These are phyloP conservation scores for Colaptes auratus DNA, from an alignment of 2,113 vertebrate species.

Conservation along the genomic window DNA sequence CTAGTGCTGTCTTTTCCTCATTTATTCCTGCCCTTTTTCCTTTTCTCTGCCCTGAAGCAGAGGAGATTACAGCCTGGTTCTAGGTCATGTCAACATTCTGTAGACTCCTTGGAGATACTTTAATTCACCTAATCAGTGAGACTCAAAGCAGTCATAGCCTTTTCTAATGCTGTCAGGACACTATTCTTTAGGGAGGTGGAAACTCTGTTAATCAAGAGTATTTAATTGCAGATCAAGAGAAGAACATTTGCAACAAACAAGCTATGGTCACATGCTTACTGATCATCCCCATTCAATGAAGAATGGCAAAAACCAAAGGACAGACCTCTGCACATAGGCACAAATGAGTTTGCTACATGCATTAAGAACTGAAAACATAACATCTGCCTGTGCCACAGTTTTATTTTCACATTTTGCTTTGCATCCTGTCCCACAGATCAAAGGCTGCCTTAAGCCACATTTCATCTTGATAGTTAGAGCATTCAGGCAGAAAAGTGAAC, in stretches of 20 bases:
- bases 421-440: background rate
- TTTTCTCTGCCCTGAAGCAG: background rate
- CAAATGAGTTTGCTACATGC: background rate
- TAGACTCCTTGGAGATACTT: background rate
- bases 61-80: background rate
- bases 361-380: background rate
- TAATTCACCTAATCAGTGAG: background rate
- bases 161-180: background rate
- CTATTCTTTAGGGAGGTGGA: background rate
- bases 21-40: background rate
- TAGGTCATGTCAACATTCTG: background rate
- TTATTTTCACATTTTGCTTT: background rate
- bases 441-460: background rate
- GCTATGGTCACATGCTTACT: background rate
- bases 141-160: background rate
- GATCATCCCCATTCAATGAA: background rate
- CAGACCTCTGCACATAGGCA: background rate
- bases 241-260: background rate
- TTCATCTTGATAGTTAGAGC: background rate
- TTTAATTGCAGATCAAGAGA: background rate
- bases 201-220: background rate
- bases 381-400: background rate
- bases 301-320: background rate
- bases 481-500: background rate
- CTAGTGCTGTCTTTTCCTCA: background rate